Evolutionary conservation across 2,113 vertebrate genomes (phyloP).

Genomic region (Ahaetulla prasina): DNA sequence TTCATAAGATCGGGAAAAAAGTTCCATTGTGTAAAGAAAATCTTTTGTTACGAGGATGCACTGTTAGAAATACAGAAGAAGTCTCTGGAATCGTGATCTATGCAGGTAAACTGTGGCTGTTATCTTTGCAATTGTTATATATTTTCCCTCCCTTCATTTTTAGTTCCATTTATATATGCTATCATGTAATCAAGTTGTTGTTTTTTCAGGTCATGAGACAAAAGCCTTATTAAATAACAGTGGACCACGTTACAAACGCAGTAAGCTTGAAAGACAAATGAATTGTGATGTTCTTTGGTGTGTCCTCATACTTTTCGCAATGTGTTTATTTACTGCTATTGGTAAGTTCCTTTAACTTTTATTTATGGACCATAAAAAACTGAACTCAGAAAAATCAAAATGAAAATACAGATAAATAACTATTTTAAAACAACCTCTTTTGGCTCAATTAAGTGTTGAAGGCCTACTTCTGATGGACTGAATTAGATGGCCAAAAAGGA

Average conservation of each 20-base stretch:
- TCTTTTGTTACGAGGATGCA: constrained; percentile 91
- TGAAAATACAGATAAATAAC: background rate
- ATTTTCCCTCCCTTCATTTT: constrained; percentile 5
- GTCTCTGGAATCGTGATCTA: constrained; percentile 94
- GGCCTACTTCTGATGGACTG: background rate
- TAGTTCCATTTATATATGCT: background rate
- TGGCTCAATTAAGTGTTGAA: background rate
- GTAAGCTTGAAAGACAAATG: constrained; percentile 95
- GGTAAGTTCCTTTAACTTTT: constrained; percentile 73
- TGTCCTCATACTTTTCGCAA: constrained; percentile 89
- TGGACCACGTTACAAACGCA: constrained; percentile 95
- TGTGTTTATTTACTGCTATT: constrained; percentile 89
- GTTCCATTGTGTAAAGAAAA: constrained; percentile 91
- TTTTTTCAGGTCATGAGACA: constrained; percentile 87
- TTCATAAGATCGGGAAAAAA: constrained; percentile 79
- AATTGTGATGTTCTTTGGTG: constrained; percentile 95
- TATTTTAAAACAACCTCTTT: background rate
- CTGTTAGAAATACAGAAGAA: constrained; percentile 93
- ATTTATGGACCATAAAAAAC: background rate
- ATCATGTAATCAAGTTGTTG: constrained; percentile 13
- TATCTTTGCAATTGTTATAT: fast-evolving
- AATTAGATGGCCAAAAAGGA: background rate
- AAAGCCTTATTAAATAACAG: constrained; percentile 98
- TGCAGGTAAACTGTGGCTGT: constrained; percentile 73
- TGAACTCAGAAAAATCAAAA: background rate